Percentiles rank a stretch among this genome's conserved stretches.
Evolutionary conservation across 2,113 vertebrate genomes (phyloP).

Genomic region (Hyla sarda): DNA sequence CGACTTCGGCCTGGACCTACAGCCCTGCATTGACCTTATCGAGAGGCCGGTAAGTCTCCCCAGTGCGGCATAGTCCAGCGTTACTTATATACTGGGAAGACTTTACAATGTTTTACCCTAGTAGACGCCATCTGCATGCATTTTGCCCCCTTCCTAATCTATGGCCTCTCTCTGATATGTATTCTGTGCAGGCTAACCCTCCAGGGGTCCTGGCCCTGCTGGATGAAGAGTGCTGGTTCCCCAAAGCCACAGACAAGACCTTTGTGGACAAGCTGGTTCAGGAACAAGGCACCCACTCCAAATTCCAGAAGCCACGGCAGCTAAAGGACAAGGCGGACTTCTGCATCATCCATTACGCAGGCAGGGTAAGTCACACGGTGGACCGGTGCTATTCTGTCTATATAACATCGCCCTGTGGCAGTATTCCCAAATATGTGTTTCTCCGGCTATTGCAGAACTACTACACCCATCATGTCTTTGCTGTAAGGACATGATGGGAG

Average conservation of each 20-base stretch:
- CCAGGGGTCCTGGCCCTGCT: constrained; percentile 92
- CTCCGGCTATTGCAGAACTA: too few species aligned
- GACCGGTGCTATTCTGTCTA: background rate
- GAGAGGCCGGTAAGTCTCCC: constrained; percentile 85
- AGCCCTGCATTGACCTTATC: constrained; percentile 96
- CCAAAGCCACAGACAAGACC: constrained; percentile 96
- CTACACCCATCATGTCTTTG: too few species aligned
- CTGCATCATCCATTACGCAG: constrained; percentile 97
- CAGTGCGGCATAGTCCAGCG: too few species aligned
- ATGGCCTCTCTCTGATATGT: background rate
- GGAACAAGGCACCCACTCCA: constrained; percentile 94
- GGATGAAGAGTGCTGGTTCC: constrained; percentile 99
- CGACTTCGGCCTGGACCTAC: constrained; percentile 95
- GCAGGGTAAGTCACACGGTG: constrained; percentile 81
- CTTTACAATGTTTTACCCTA: background rate
- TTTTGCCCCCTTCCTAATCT: background rate
- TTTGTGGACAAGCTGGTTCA: constrained; percentile 97
- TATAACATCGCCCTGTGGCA: too few species aligned
- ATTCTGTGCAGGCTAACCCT: constrained; percentile 83
- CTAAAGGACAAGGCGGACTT: constrained; percentile 98
- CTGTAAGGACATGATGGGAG: too few species aligned
- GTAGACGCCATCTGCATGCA: background rate
- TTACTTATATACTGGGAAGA: too few species aligned
- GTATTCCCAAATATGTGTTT: too few species aligned
- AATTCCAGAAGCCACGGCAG: constrained; percentile 95